Base-by-base conservation (phyloP, 2,113 vertebrate species). In the Oncorhynchus masou region DNA sequence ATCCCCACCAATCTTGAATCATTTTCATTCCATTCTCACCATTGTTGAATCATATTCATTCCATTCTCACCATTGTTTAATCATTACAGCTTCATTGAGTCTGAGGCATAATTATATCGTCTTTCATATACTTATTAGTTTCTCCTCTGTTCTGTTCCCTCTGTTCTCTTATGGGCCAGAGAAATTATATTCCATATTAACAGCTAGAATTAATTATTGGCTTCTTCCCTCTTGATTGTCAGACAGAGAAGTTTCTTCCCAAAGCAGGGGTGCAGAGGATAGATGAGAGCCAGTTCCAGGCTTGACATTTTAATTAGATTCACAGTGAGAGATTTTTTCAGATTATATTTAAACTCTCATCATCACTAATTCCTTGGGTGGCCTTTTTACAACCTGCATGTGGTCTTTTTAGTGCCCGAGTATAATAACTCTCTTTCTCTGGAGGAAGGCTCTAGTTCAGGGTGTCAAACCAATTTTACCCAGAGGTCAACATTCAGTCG, bases 241-340 rank as follows among this genome's bases (percentile, higher is more conserved):
- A 34, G 77, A 70, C 71, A 27, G 64, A 49, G 60, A 59, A 68
- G 71, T 78, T 80, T 77, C 64, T 80, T 77, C 64, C 62, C 39
- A 39, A 76, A 72, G 78, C 60, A 77, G 76, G 73, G 57, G 29
- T 51, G 39, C 8, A 39, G 39, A 39, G 39, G 39, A 51, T 51
- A 51, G 11, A 16, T 4, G 49, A 51, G 49, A 51, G 49, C 39
- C 2, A 9, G 39, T 45, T 39, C 7, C 22, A 60, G 51, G 54
- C 25, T 51, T 79, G 81, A 82, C 79, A 83, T 78, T 78, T 79
- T 75, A 83, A 83, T 83, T 68, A 76, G 69, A 62, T 74, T 79
- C 74, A 59, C 51, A 59, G 62, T 72, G 54, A 79, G 15, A 29
- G 16, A 7, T 74, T 54, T 74, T 83, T 85, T 67, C 5, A 72